Evolutionary conservation across 1,140 invertebrate species (phyloP).

Genomic region (Belonocnema kinseyi): DNA sequence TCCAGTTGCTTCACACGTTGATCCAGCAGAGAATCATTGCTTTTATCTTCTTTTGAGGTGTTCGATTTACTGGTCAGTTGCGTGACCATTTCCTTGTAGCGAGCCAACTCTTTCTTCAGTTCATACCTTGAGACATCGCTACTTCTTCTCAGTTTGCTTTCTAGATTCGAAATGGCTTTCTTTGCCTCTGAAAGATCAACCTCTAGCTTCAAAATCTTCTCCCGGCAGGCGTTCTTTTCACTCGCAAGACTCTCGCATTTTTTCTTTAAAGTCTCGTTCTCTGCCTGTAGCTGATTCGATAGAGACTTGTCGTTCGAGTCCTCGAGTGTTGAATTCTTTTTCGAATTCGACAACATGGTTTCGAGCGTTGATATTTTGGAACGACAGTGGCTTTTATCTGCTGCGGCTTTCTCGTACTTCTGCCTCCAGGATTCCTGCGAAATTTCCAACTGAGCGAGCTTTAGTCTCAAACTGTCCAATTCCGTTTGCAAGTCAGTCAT

Average conservation of each 20-base stretch:
- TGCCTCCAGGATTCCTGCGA: conserved; percentile 64
- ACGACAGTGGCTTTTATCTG: conserved; percentile 55
- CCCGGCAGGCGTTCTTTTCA: conserved; percentile 56
- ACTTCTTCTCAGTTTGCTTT: conserved; percentile 53
- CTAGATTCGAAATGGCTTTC: conserved; percentile 50
- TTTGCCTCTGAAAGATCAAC: conserved; percentile 57
- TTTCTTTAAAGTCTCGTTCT: conserved; percentile 57
- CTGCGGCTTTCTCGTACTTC: conserved; percentile 61
- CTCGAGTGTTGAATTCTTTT: conserved; percentile 46
- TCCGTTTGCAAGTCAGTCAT: conserved; percentile 61
- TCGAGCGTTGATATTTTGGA: conserved; percentile 55
- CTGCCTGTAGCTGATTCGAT: conserved; percentile 49
- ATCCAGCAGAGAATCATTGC: conserved; percentile 51
- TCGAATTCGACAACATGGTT: conserved; percentile 50
- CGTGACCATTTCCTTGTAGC: conserved; percentile 57
- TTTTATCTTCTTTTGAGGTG: conserved; percentile 49
- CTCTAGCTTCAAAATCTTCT: conserved; percentile 62
- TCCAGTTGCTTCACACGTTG: conserved; percentile 63
- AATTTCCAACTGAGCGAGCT: conserved; percentile 69
- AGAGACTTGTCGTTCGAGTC: conserved; percentile 53
- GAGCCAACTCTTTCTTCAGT: conserved; percentile 59
- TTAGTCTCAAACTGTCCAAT: conserved; percentile 63
- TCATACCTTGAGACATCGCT: conserved; percentile 46
- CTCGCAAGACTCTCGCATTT: conserved; percentile 57
- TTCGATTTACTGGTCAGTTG: conserved; percentile 52